Evolutionary conservation across 2,113 vertebrate genomes (phyloP).

Genomic region (Stegostoma tigrinum): DNA sequence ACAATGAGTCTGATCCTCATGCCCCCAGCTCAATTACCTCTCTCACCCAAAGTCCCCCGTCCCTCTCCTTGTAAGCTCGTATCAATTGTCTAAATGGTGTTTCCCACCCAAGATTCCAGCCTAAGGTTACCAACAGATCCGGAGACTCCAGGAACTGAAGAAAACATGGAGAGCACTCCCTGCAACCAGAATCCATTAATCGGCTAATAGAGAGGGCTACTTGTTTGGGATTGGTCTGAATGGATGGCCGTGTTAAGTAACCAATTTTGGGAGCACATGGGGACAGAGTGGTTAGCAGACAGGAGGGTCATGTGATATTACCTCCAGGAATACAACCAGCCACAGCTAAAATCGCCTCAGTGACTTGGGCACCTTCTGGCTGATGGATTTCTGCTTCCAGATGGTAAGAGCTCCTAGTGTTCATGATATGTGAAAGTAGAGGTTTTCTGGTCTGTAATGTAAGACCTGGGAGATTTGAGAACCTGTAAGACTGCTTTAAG

Average conservation of each 20-base stretch:
- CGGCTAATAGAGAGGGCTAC: background rate
- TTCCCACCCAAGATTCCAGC: background rate
- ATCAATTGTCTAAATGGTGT: background rate
- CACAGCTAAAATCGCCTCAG: background rate
- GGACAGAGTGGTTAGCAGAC: background rate
- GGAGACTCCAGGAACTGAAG: background rate
- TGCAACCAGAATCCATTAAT: background rate
- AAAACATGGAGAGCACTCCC: background rate
- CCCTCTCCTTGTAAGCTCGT: background rate
- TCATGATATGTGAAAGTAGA: background rate
- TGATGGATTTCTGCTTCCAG: background rate
- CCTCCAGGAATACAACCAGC: background rate
- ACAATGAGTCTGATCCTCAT: background rate
- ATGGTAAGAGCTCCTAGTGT: background rate
- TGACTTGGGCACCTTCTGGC: background rate
- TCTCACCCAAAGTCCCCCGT: background rate
- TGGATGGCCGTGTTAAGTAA: background rate
- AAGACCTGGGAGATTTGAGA: background rate
- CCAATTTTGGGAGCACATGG: background rate
- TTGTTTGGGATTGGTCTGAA: background rate
- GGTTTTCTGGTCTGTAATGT: background rate
- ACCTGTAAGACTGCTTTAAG: background rate
- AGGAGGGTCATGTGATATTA: background rate
- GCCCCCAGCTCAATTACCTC: background rate
- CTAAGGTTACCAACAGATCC: background rate